phyloP scores from a whole-genome alignment of 2,113 vertebrate genomes.

The Phrynosoma blainvillii region DNA sequence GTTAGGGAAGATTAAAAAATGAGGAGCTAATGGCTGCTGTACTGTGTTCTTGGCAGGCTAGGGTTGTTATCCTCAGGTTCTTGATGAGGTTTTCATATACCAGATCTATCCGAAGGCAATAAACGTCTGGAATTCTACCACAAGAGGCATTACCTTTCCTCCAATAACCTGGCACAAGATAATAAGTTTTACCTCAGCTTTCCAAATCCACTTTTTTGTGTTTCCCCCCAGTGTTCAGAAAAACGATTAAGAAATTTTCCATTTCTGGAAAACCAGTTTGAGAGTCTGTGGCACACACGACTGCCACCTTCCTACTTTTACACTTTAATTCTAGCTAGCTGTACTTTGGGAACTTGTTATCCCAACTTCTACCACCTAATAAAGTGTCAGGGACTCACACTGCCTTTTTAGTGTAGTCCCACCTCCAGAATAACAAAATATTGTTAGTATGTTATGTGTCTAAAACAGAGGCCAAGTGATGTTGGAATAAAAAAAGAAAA shows the following conservation, averaged over 20 bases:
- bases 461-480: no score
- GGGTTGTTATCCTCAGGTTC: not conserved
- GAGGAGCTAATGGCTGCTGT: not conserved
- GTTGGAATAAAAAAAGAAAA: no score
- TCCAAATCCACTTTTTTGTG: constrained; percentile 19
- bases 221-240: not conserved
- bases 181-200: constrained; percentile 23
- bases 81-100: constrained; percentile 1
- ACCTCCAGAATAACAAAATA: no score
- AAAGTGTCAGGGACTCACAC: no score
- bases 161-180: constrained; percentile 41
- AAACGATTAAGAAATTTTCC: not conserved
- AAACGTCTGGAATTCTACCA: not conserved
- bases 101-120: not conserved
- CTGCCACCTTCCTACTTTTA: no score
- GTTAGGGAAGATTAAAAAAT: not conserved
- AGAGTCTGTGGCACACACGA: not conserved
- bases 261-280: not conserved
- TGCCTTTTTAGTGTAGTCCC: no score
- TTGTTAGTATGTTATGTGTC: no score
- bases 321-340: no score
- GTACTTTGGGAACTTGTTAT: no score
- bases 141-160: constrained; percentile 24
- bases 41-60: constrained; percentile 21
- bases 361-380: no score